phyloP scores from a whole-genome alignment of 2,797 vertebrate genomes.

The Coendou prehensilis region DNA sequence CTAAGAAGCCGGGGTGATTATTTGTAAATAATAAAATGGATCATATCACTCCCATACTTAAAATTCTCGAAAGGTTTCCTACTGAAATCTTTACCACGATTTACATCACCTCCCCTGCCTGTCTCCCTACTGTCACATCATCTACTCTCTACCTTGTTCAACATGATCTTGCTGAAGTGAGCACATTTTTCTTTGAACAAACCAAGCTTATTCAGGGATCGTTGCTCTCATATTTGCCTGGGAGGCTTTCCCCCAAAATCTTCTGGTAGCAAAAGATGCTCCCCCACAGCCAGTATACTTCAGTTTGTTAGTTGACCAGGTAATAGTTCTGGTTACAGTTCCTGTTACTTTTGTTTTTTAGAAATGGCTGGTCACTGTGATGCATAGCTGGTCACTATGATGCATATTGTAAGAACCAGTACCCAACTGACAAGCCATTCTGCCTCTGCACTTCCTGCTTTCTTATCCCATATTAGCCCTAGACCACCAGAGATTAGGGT shows the following conservation, averaged over 20 bases:
- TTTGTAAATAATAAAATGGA: neutral
- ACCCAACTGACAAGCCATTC: no score
- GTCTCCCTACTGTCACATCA: neutral
- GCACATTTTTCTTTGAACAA: neutral
- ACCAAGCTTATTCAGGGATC: neutral
- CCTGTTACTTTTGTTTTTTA: no score
- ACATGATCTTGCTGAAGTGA: neutral
- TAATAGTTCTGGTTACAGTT: no score
- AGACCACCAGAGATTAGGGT: no score
- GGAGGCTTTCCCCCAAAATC: neutral
- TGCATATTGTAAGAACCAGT: no score
- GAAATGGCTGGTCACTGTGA: no score
- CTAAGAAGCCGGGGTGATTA: neutral
- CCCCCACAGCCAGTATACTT: no score
- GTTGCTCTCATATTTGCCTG: neutral
- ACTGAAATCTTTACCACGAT: rapidly evolving
- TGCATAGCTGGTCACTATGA: no score
- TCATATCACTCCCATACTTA: neutral
- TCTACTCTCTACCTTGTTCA: neutral
- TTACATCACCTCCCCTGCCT: neutral
- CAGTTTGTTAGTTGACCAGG: no score
- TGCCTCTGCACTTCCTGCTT: no score
- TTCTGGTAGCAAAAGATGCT: neutral
- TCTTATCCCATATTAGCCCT: no score
- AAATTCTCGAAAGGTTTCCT: neutral